phyloP scores from a whole-genome alignment of 2,888 invertebrate genomes.

The Cremastinae sp. region DNA sequence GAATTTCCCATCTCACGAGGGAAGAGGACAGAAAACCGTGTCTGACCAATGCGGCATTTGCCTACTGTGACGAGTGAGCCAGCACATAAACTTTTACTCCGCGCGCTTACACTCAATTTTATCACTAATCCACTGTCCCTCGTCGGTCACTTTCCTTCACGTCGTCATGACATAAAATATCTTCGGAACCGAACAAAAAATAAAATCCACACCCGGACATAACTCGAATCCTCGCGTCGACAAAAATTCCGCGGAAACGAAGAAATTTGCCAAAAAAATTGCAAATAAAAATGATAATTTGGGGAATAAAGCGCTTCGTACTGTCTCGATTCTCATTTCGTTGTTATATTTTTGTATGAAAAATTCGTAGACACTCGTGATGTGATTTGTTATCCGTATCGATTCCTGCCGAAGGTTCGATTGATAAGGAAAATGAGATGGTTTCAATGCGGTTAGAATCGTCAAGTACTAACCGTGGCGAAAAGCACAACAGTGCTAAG shows the following conservation, averaged over 20 bases:
- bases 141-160: not conserved
- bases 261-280: too few relatives aligned
- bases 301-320: too few relatives aligned
- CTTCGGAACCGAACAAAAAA: too few relatives aligned
- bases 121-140: too few relatives aligned
- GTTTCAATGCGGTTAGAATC: slow-evolving; percentile 49
- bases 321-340: too few relatives aligned
- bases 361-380: too few relatives aligned
- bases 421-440: not conserved
- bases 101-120: slow-evolving; percentile 20
- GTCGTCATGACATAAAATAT: too few relatives aligned
- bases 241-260: too few relatives aligned
- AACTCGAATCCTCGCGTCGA: not conserved
- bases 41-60: slow-evolving; percentile 72
- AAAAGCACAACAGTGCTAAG: slow-evolving; percentile 69
- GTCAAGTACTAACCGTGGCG: slow-evolving; percentile 76
- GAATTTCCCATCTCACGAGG: not conserved
- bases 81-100: slow-evolving; percentile 30
- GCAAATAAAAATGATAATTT: too few relatives aligned
- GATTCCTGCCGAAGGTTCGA: not conserved
- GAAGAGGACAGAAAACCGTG: slow-evolving; percentile 47
- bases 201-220: not conserved
- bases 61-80: slow-evolving; percentile 63
- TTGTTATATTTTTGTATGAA: too few relatives aligned
- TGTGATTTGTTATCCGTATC: too few relatives aligned